Conservation (phyloP, 2,888 invertebrate species). For the Scelioninae gen. 1 region DNA sequence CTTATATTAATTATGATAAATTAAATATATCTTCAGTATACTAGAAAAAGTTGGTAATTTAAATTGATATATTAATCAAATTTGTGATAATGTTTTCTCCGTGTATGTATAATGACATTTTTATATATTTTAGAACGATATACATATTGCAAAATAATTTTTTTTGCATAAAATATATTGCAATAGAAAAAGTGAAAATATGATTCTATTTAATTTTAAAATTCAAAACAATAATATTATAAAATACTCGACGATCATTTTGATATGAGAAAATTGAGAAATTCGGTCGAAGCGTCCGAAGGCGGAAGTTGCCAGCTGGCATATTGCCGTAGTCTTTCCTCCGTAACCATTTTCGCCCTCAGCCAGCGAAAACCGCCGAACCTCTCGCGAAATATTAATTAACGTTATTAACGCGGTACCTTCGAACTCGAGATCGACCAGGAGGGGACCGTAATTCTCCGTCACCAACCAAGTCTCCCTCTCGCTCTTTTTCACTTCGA, state of each 20-base stretch:
- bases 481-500: constrained; percentile 67
- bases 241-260: not conserved
- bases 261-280: constrained; percentile 19
- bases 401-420: constrained; percentile 87
- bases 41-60: no score
- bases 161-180: no score
- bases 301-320: constrained; percentile 81
- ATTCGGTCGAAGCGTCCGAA: constrained; percentile 71
- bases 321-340: constrained; percentile 78
- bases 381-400: constrained; percentile 87
- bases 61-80: no score
- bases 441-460: constrained; percentile 70
- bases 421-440: constrained; percentile 81
- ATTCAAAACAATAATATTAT: not conserved
- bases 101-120: no score
- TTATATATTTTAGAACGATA: no score
- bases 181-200: no score
- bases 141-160: no score
- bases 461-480: constrained; percentile 62
- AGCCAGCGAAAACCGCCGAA: constrained; percentile 80
- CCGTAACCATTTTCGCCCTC: constrained; percentile 70
- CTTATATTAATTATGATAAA: no score
- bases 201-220: no score
- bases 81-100: no score
- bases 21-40: no score